These are phyloP conservation scores for Andrena bucephala DNA, from an alignment of 2,888 invertebrate species.

Conservation along the genomic window DNA sequence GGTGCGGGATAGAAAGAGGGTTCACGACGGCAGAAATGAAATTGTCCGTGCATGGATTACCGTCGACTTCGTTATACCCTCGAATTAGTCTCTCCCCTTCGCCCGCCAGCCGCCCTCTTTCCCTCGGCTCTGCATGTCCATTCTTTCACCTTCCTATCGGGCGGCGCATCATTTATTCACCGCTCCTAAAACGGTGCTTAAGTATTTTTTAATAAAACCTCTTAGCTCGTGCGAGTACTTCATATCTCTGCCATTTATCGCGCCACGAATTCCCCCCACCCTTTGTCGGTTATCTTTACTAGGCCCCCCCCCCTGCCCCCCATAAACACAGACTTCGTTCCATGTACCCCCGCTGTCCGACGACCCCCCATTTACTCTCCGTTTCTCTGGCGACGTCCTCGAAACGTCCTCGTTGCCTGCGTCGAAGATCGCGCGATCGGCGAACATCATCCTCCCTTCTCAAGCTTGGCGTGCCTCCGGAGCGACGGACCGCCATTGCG, in stretches of 20 bases:
- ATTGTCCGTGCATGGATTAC: constrained; percentile 78
- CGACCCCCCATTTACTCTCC: too few relatives aligned
- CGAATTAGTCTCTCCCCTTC: constrained; percentile 68
- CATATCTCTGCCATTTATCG: constrained; percentile 51
- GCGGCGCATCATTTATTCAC: constrained; percentile 63
- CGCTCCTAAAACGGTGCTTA: constrained; percentile 62
- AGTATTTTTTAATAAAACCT: constrained; percentile 63
- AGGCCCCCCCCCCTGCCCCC: neutral
- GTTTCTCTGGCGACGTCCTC: neutral
- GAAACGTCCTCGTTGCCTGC: too few relatives aligned
- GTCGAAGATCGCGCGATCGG: too few relatives aligned
- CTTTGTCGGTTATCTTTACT: constrained; percentile 24
- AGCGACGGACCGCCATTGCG: neutral
- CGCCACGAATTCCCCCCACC: constrained; percentile 11
- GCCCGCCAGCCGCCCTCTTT: constrained; percentile 57
- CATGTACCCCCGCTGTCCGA: neutral
- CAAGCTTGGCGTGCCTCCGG: neutral
- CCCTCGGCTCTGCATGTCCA: constrained; percentile 56
- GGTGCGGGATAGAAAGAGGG: constrained; percentile 68
- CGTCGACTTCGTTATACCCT: constrained; percentile 75
- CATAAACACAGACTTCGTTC: constrained; percentile 42
- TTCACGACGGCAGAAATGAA: constrained; percentile 76
- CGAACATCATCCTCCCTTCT: neutral
- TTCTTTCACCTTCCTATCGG: constrained; percentile 61
- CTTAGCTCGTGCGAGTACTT: constrained; percentile 59